A percentile compares a stretch with the other conserved stretches of the same genome.
Evolutionary conservation across 1,140 invertebrate species (phyloP).

Genomic region (Hylaeus anthracinus): DNA sequence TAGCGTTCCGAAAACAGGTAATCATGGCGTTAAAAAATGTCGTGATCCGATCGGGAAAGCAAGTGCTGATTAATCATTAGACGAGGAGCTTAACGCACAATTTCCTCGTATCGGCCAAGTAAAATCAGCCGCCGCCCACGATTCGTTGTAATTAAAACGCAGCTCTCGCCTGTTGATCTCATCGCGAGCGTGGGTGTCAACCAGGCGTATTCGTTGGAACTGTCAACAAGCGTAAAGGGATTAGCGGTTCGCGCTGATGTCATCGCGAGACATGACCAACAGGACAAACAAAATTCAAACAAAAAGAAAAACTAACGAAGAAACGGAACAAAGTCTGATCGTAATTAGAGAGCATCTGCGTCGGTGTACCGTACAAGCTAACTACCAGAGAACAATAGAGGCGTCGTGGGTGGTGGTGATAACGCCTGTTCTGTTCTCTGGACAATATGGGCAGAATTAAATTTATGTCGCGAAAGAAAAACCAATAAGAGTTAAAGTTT

Average conservation of each 20-base stretch:
- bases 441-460: no score
- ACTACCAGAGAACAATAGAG: no score
- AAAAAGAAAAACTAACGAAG: background rate
- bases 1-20: background rate
- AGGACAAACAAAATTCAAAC: background rate
- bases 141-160: slow-evolving; percentile 38
- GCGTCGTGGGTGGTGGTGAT: no score
- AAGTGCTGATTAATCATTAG: slow-evolving; percentile 20
- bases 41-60: slow-evolving; percentile 7
- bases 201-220: slow-evolving; percentile 19
- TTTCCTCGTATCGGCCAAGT: background rate
- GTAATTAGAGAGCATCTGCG: background rate
- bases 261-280: slow-evolving; percentile 9
- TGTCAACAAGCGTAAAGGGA: slow-evolving; percentile 13
- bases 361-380: no score
- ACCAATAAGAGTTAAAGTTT: no score
- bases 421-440: no score
- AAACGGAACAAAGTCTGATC: background rate
- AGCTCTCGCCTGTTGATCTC: slow-evolving; percentile 24
- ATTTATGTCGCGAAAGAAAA: no score
- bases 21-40: background rate
- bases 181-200: slow-evolving; percentile 33
- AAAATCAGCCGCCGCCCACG: slow-evolving; percentile 29
- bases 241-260: slow-evolving; percentile 26
- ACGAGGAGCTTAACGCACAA: background rate